Conservation (phyloP, 30 jellyfish, hydroid and myxozoan genomes). For the Morbakka virulenta region DNA sequence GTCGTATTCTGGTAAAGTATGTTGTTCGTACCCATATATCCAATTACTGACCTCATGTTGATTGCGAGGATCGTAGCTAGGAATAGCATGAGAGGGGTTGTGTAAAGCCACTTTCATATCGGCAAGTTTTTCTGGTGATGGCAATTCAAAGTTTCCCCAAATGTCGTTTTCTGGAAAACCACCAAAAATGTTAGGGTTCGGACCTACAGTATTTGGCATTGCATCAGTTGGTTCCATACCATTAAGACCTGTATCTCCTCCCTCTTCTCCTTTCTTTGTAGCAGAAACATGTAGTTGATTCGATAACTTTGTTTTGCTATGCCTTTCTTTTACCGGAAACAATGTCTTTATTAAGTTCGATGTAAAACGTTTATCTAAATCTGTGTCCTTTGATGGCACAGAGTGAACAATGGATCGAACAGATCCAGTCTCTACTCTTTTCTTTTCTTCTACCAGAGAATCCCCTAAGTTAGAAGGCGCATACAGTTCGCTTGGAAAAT, state of each 20-base stretch:
- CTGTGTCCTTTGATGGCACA: no score
- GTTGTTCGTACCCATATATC: slow-evolving; percentile 85
- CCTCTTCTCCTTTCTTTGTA: slow-evolving; percentile 40
- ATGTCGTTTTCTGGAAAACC: slow-evolving; percentile 94
- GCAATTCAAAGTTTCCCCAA: slow-evolving; percentile 90
- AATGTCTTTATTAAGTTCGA: no score
- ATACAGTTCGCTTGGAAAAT: no score
- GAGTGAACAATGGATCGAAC: no score
- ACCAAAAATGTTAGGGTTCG: slow-evolving; percentile 83
- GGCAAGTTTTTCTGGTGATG: slow-evolving; percentile 75
- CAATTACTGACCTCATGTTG: slow-evolving; percentile 60
- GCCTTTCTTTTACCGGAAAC: no score
- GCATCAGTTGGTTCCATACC: slow-evolving; percentile 51
- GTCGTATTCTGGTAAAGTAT: slow-evolving; percentile 92
- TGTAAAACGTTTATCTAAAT: no score
- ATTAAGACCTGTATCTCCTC: slow-evolving; percentile 5
- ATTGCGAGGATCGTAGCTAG: slow-evolving; percentile 45
- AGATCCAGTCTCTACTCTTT: no score
- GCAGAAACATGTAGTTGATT: no score
- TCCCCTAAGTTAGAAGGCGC: no score
- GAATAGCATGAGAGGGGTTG: slow-evolving; percentile 58
- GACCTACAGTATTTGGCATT: slow-evolving; percentile 88
- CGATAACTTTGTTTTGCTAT: no score
- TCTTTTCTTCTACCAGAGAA: no score
- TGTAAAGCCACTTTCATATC: slow-evolving; percentile 64